Conservation (phyloP, 2,113 vertebrate genomes). For the Hystrix cristata region DNA sequence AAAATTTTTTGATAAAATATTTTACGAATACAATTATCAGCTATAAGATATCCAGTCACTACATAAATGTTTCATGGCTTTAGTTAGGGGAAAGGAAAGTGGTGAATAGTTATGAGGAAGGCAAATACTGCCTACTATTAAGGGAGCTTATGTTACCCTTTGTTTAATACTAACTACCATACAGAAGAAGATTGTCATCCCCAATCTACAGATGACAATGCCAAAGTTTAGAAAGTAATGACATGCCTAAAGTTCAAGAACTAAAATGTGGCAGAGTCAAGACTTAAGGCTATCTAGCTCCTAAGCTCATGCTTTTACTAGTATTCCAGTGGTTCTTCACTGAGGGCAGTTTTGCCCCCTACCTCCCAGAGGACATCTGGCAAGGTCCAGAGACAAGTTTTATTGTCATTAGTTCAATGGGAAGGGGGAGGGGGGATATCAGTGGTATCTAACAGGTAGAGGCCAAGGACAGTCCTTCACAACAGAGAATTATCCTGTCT, state of each 20-base stretch:
- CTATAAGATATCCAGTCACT: neutral
- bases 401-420: neutral
- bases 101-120: neutral
- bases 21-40: constrained; percentile 35
- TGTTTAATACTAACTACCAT: neutral
- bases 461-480: neutral
- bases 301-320: neutral
- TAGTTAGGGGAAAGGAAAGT: neutral
- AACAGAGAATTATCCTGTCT: neutral
- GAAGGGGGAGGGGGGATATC: neutral
- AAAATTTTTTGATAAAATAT: neutral
- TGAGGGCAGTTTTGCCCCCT: neutral
- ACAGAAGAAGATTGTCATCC: neutral
- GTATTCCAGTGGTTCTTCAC: neutral
- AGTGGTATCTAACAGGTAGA: neutral
- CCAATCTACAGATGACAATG: neutral
- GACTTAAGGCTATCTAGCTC: neutral
- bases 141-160: neutral
- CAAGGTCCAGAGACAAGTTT: constrained; percentile 6
- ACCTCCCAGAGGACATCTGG: neutral
- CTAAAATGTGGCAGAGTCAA: constrained; percentile 21
- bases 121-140: neutral
- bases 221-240: neutral
- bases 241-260: neutral
- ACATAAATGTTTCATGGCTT: neutral